These are phyloP conservation scores for Notiomystis cincta DNA, from an alignment of 2,113 vertebrate genomes.

Conservation along the genomic window DNA sequence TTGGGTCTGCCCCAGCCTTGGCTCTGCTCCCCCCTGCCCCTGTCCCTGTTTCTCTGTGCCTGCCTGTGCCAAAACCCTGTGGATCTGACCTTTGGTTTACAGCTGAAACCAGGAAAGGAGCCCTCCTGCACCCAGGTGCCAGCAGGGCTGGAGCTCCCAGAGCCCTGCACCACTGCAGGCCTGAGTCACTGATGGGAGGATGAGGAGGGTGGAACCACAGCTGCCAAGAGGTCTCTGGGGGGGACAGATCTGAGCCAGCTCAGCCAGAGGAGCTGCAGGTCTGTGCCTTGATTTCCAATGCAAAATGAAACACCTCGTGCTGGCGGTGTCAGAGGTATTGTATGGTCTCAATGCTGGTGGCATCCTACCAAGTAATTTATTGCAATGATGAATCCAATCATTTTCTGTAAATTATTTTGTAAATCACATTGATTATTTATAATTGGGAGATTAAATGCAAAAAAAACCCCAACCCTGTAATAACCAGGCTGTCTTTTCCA, in stretches of 20 bases:
- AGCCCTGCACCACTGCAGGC: background rate
- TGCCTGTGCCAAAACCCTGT: background rate
- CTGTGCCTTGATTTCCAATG: background rate
- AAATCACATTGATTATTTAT: slow-evolving; percentile 64
- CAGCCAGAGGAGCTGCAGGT: background rate
- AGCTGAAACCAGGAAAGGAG: background rate
- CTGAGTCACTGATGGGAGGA: background rate
- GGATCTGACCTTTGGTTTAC: background rate
- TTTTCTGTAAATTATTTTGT: slow-evolving; percentile 65
- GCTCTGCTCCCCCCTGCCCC: background rate
- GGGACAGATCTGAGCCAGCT: background rate
- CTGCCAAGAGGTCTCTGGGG: background rate
- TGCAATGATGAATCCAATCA: slow-evolving; percentile 46
- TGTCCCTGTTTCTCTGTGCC: background rate
- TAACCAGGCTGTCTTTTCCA: slow-evolving; percentile 36
- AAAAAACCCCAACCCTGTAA: background rate
- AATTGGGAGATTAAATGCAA: slow-evolving; percentile 62
- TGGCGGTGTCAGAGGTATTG: background rate
- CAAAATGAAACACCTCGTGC: background rate
- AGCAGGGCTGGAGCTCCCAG: background rate
- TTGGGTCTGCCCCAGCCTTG: background rate
- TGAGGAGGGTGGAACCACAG: background rate
- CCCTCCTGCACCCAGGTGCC: background rate
- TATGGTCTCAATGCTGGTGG: background rate
- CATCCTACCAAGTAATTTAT: slow-evolving; percentile 56